A percentile compares a stretch with the other conserved stretches of the same genome.
phyloP scores from a whole-genome alignment of 2,888 invertebrate genomes.

The Strigamia transsilvanica region DNA sequence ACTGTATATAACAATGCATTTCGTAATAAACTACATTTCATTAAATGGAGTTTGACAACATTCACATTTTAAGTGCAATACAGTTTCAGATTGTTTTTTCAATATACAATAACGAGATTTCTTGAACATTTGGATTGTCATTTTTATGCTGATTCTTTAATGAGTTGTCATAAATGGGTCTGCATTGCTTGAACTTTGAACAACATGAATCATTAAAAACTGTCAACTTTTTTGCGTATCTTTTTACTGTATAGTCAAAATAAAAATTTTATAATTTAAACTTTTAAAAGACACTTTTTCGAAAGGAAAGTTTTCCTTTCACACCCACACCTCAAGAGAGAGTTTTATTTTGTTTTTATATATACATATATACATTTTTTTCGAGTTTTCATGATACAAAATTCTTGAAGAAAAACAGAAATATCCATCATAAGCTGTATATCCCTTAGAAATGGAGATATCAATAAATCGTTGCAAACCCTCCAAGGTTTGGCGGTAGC shows the following conservation, averaged over 20 bases:
- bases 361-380: not conserved
- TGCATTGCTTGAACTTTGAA: too few relatives aligned
- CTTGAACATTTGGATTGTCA: too few relatives aligned
- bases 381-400: not conserved
- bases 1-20: too few relatives aligned
- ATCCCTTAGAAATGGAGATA: not conserved
- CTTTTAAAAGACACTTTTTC: not conserved
- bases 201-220: too few relatives aligned
- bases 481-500: slow-evolving; percentile 19
- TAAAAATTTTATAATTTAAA: not conserved
- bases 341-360: not conserved
- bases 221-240: too few relatives aligned
- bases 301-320: not conserved
- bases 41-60: too few relatives aligned
- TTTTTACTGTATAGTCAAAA: not conserved
- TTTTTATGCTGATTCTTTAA: too few relatives aligned
- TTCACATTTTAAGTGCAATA: too few relatives aligned
- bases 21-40: too few relatives aligned
- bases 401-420: slow-evolving; percentile 14
- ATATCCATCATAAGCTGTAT: slow-evolving; percentile 24
- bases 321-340: not conserved
- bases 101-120: too few relatives aligned
- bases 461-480: slow-evolving; percentile 14
- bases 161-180: too few relatives aligned
- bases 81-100: too few relatives aligned